A percentile compares a stretch with the other conserved stretches of the same genome.
phyloP scores from a whole-genome alignment of 2,888 invertebrate species.

The Drosophila differens region DNA sequence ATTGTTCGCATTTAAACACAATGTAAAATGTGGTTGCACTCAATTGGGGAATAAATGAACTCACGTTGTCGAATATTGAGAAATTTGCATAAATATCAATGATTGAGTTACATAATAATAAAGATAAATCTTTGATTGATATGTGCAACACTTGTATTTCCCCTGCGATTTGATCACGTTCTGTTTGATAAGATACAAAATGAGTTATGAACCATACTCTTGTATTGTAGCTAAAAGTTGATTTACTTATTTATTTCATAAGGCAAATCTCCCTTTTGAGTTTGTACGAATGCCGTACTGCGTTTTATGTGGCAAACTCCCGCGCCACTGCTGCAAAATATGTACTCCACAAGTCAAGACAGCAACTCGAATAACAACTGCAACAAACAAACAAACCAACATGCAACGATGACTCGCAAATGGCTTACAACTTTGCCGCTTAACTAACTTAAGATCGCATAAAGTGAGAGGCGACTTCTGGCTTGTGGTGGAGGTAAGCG shows the following conservation, averaged over 20 bases:
- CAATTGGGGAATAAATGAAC: conserved; percentile 33
- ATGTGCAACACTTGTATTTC: not conserved
- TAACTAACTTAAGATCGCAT: conserved; percentile 67
- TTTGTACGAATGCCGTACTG: conserved; percentile 5
- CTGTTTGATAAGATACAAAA: not conserved
- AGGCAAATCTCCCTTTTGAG: conserved; percentile 13
- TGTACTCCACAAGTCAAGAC: conserved; percentile 69
- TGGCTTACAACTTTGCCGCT: conserved; percentile 72
- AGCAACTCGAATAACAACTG: conserved; percentile 37
- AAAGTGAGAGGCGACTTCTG: conserved; percentile 58
- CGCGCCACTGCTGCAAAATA: conserved; percentile 41
- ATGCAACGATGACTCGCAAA: conserved; percentile 53
- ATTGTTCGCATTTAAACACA: conserved; percentile 15
- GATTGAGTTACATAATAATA: conserved; percentile 2
- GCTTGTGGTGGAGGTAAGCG: not conserved
- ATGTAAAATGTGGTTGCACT: conserved; percentile 22
- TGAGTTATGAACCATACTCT: not conserved
- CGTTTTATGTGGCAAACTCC: conserved; percentile 35
- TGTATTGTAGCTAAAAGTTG: not conserved
- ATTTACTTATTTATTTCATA: not conserved
- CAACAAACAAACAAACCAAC: conserved; percentile 26
- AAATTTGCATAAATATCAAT: conserved; percentile 8
- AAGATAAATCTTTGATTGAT: not conserved
- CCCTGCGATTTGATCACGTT: not conserved
- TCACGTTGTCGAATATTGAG: not conserved